phyloP scores from a whole-genome alignment of 1,140 invertebrate genomes.

The Coelopa frigida region DNA sequence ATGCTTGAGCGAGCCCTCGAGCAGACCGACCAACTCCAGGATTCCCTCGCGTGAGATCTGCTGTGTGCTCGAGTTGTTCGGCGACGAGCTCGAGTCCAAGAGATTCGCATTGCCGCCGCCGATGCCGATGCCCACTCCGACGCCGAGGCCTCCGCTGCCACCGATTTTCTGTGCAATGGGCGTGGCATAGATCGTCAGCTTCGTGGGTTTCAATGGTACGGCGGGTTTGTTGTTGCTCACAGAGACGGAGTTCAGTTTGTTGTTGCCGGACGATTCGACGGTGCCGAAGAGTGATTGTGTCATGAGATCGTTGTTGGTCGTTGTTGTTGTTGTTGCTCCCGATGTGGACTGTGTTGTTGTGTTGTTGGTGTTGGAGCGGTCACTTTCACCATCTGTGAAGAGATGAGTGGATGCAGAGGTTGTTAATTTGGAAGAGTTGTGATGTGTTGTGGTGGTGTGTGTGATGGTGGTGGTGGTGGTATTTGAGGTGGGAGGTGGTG shows the following conservation, averaged over 20 bases:
- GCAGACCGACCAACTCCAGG: conserved; percentile 58
- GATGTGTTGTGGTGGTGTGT: conserved; percentile 17
- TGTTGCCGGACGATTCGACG: conserved; percentile 34
- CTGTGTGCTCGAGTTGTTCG: conserved; percentile 10
- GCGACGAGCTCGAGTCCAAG: conserved; percentile 13
- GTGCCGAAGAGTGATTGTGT: conserved; percentile 28
- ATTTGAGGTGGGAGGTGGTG: conserved; percentile 30
- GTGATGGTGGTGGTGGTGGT: conserved; percentile 1
- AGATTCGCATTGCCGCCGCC: conserved; percentile 8
- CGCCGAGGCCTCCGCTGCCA: conserved; percentile 19
- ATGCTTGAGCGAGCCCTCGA: conserved; percentile 61
- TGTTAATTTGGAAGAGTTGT: conserved; percentile 25
- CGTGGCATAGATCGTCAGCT: conserved; percentile 53
- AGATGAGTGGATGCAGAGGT: conserved; percentile 43
- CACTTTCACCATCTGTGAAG: conserved; percentile 35
- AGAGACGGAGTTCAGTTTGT: conserved; percentile 22
- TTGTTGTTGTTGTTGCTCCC: conserved; percentile 7
- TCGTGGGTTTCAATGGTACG: conserved; percentile 53
- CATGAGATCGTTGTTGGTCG: conserved; percentile 24
- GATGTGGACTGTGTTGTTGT: background rate
- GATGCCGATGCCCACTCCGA: conserved; percentile 16
- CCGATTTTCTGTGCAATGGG: conserved; percentile 47
- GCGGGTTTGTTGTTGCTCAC: conserved; percentile 43
- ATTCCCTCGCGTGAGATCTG: conserved; percentile 57
- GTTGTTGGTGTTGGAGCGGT: background rate